Evolutionary conservation across 92 coral and sea anemone genomes (phyloP), one percentile per base, ranked within the genome.

Genomic region (Epizoanthus rinbou): DNA sequence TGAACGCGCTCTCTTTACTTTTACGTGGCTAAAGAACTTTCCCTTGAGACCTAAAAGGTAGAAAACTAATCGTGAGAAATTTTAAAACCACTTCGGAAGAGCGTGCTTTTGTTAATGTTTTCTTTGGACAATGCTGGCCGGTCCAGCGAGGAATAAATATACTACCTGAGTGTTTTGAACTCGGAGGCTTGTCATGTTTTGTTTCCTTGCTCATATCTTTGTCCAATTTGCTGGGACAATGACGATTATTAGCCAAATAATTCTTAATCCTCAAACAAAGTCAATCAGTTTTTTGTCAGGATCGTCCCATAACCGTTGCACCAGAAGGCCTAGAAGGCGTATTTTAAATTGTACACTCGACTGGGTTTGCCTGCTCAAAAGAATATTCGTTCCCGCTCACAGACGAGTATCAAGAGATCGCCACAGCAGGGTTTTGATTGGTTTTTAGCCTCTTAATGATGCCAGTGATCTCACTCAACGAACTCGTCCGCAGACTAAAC

Each of bases 1-100:
- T 41, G 97, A 91, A 11, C 95, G 89, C 64, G 97, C 95, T 75
- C 95, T 89, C 70, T 92, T 91, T 2, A 93, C 95, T 82, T 88
- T 93, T n/a, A 89, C 93, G 13, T 89, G 93, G 63, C 97, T 92
- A 35, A 93, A 85, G 47, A 93, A 82, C 64, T 85, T 93, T 28
- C 91, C 92, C 66, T 89, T 93, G 18, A 93, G 86, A 28, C 97
- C 97, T 93, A 69, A 22, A 88, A 84, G 45, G 47, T 57, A 33
- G 64, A 81, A 67, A 70, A 57, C 64, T n/a, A 25, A 22, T 21
- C 65, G 50, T 78, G 18, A 78, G 56, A n/a, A 14, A 63, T 11
- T 17, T 78, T n/a, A n/a, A n/a, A 21, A 4, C 10, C 3, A 24
- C 13, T 60, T 62, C 19, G 15, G 3, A 4, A 21, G 18, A 8